A percentile compares a stretch with the other conserved stretches of the same genome.
These are phyloP conservation scores for Diogma glabrata DNA, from an alignment of 2,888 invertebrate genomes.

Conservation along the genomic window DNA sequence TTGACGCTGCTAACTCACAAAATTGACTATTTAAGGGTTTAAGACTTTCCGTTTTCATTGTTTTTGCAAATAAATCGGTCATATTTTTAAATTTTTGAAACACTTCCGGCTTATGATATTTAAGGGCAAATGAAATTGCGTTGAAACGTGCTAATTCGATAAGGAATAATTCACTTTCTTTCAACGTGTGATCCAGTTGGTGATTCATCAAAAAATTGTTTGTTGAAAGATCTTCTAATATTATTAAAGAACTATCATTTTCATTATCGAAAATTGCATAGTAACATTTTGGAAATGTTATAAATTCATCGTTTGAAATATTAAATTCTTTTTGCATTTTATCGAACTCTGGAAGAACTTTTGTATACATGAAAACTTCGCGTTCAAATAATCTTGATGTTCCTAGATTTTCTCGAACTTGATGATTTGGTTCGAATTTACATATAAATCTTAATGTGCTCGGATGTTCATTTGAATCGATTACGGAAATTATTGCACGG, in stretches of 20 bases:
- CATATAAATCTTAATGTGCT: no score
- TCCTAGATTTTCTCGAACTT: no score
- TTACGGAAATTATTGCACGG: no score
- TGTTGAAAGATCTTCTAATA: constrained; percentile 2
- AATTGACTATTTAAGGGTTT: not conserved
- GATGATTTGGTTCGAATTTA: no score
- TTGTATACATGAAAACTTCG: constrained; percentile 5
- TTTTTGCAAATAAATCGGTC: not conserved
- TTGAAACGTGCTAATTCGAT: constrained; percentile 1
- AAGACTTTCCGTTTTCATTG: not conserved
- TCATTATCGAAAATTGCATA: not conserved
- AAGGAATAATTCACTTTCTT: no score
- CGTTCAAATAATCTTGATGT: not conserved
- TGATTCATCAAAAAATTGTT: not conserved
- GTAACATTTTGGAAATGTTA: constrained; percentile 8
- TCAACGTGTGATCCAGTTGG: no score
- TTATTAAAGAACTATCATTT: not conserved
- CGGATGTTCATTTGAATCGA: no score
- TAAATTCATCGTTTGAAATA: not conserved
- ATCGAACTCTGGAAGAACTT: not conserved
- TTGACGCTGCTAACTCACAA: not conserved
- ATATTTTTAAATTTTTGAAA: not conserved
- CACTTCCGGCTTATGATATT: constrained; percentile 4
- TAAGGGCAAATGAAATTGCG: constrained; percentile 2
- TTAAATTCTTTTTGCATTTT: not conserved